phyloP scores from a whole-genome alignment of 2,113 vertebrate genomes.

The Lonchura striata region DNA sequence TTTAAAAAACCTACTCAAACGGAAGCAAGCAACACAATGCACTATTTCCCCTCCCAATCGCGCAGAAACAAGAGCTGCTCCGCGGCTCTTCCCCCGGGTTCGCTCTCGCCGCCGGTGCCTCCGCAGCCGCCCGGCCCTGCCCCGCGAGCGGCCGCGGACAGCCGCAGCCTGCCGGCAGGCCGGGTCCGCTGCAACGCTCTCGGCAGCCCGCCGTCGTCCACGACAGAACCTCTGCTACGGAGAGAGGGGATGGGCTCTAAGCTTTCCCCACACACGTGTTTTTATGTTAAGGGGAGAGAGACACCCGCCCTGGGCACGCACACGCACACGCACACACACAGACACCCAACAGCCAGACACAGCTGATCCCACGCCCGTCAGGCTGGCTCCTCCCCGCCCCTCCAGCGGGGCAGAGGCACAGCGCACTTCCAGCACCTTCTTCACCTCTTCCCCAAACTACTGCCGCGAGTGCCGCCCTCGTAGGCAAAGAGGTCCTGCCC shows the following conservation, averaged over 20 bases:
- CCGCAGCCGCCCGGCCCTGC: background rate
- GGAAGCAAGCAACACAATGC: background rate
- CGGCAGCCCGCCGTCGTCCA: background rate
- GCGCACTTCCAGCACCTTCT: constrained; percentile 64
- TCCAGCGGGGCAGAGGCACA: background rate
- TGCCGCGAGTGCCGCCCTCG: background rate
- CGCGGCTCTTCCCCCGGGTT: background rate
- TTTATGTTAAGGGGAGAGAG: no score
- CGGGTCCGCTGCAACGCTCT: constrained; percentile 3
- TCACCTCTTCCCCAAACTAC: constrained; percentile 13
- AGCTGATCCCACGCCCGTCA: background rate
- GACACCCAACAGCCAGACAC: background rate
- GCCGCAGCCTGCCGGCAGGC: background rate
- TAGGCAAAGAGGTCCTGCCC: no score
- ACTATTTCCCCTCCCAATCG: background rate
- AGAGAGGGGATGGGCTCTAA: rapidly evolving
- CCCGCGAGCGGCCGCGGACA: background rate
- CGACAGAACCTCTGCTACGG: no score
- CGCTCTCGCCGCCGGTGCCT: background rate
- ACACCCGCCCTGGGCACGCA: no score
- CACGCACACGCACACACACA: rapidly evolving
- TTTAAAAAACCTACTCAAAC: no score
- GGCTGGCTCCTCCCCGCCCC: background rate
- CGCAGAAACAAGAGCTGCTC: background rate
- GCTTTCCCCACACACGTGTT: rapidly evolving